Conservation (phyloP, 2,113 vertebrate genomes). For the Coreoperca whiteheadi region DNA sequence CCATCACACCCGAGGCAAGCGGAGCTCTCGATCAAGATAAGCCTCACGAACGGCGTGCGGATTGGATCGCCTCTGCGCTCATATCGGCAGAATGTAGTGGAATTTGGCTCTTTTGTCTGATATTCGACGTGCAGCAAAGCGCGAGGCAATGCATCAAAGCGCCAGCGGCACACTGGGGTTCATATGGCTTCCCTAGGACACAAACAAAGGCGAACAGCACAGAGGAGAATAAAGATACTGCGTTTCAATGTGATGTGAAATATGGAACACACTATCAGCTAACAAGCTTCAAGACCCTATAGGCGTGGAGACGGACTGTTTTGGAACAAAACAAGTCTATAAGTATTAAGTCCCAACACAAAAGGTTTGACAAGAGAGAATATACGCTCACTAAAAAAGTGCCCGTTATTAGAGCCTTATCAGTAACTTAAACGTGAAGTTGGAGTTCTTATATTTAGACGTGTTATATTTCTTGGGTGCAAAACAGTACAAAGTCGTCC, state of each 20-base stretch:
- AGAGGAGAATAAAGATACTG: slow-evolving; percentile 6
- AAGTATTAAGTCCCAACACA: neutral
- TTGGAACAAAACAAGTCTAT: neutral
- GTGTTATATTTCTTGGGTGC: neutral
- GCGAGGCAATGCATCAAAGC: slow-evolving; percentile 57
- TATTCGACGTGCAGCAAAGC: slow-evolving; percentile 53
- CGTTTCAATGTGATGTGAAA: slow-evolving; percentile 14
- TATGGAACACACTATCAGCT: neutral
- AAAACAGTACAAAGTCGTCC: too few relatives aligned
- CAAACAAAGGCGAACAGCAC: slow-evolving; percentile 25
- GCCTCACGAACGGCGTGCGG: slow-evolving; percentile 31
- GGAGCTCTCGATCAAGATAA: slow-evolving; percentile 49
- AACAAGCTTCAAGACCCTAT: neutral
- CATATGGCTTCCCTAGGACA: slow-evolving; percentile 22
- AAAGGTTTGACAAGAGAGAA: neutral
- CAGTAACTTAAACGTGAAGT: neutral
- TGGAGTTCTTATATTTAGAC: too few relatives aligned
- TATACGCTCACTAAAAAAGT: neutral
- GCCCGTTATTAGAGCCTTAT: neutral
- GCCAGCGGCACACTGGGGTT: slow-evolving; percentile 55
- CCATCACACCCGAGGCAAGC: slow-evolving; percentile 9
- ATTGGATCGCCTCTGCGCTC: slow-evolving; percentile 26
- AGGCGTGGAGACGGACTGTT: slow-evolving; percentile 14
- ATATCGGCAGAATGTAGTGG: slow-evolving; percentile 15
- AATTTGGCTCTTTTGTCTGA: slow-evolving; percentile 43